Base-by-base conservation (phyloP, 2,888 invertebrate genomes). In the Cephus pulcher region DNA sequence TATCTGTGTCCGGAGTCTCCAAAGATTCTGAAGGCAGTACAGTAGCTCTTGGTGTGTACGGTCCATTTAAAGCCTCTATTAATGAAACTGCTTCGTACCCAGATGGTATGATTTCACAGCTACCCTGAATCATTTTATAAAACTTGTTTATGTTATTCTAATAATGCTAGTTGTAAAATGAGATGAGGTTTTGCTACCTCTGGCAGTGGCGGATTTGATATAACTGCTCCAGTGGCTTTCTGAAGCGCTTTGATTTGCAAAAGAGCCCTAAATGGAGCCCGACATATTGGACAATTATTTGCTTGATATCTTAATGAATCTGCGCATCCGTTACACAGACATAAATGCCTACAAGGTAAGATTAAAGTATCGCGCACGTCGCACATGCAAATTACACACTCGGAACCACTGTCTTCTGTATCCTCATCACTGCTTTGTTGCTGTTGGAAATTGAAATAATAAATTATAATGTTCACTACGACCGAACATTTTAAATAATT, bases 321-420 rank as follows among this genome's bases (percentile, higher is more conserved):
- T 0, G 99, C 99, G 92, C 99, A 99, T 0, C 97, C 96, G 92
- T 98, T 98, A 92, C 99, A 99, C 82, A 99, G 93, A 90, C 99
- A 99, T 77, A 99, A 94, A 93, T 99, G 99, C 40, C 98, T 94
- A 91, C 99, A 99, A 1, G 99, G 99, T 87, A 99, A 93, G 87
- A 99, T 99, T 76, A 99, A 93, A 0, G 99, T 99, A 92, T 99
- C 99, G 4, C 99, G 94, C 32, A 98, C 96, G 90, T 99, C 99
- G 87, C 98, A 98, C 98, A 99, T 99, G 92, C 99, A 99, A 89
- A 99, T 99, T 69, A 99, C 99, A 92, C 99, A 99, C 92, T 99
- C 99, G 0, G 98, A 97, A 1, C 98, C 98, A 87, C 97, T 97
- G 88, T 98, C 98, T 88, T 98, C 98, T 0, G 96, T 95, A 85